Percentiles rank a stretch among this genome's conserved stretches.
These are phyloP conservation scores for Leucophenga varia DNA, from an alignment of 1,140 invertebrate species.

Conservation along the genomic window DNA sequence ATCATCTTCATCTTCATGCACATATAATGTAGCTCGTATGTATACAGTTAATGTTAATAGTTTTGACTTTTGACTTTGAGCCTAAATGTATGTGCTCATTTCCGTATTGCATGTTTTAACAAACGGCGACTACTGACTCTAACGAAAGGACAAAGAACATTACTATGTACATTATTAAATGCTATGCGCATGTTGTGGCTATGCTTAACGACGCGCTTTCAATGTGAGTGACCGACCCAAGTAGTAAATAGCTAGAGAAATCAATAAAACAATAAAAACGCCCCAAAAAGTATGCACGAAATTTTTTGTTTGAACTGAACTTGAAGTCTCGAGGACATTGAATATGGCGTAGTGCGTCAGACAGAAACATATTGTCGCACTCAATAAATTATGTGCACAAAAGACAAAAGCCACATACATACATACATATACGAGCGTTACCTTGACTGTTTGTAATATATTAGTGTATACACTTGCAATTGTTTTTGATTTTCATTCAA, in stretches of 20 bases:
- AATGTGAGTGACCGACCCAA: too few species aligned
- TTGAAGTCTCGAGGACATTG: slow-evolving; percentile 1
- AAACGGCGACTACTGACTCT: too few species aligned
- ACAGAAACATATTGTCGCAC: slow-evolving; percentile 49
- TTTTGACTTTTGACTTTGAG: slow-evolving; percentile 12
- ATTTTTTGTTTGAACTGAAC: background rate
- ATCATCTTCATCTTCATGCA: background rate
- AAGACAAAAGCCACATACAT: slow-evolving; percentile 18
- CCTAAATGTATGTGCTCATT: too few species aligned
- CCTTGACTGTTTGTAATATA: too few species aligned
- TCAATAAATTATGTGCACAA: slow-evolving; percentile 52
- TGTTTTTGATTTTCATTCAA: slow-evolving; percentile 12
- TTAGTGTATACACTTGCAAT: slow-evolving; percentile 14
- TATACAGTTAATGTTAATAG: slow-evolving; percentile 15
- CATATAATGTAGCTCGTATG: background rate
- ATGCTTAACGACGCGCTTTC: too few species aligned
- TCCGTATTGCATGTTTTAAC: too few species aligned
- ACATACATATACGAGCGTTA: background rate
- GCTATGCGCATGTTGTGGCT: background rate
- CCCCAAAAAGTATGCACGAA: too few species aligned
- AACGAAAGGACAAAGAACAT: background rate
- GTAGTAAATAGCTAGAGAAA: too few species aligned
- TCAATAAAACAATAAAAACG: too few species aligned
- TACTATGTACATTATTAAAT: slow-evolving; percentile 2
- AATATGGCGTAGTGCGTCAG: slow-evolving; percentile 32